Percentiles rank a stretch among this genome's conserved stretches.
Conservation (phyloP, 2,888 invertebrate genomes). For the Thymelicus lineola region DNA sequence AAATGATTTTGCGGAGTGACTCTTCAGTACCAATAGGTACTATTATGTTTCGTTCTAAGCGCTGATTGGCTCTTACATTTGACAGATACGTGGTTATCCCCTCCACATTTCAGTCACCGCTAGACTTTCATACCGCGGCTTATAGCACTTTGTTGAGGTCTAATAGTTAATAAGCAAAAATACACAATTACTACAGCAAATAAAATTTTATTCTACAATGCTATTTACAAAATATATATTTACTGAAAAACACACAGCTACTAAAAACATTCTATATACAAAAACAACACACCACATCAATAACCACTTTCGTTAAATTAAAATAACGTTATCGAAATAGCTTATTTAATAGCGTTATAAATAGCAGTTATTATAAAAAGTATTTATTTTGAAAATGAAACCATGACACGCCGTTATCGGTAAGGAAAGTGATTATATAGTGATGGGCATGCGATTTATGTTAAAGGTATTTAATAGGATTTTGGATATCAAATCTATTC, state of each 20-base stretch:
- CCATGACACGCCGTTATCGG: conserved; percentile 39
- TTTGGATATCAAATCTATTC: too few species aligned
- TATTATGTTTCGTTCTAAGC: too few species aligned
- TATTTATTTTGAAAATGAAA: conserved; percentile 75
- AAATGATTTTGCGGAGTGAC: too few species aligned
- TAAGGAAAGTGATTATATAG: conserved; percentile 71
- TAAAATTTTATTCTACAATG: not conserved
- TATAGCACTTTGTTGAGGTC: too few species aligned
- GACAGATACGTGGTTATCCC: too few species aligned
- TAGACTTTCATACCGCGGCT: too few species aligned
- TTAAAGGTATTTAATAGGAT: not conserved
- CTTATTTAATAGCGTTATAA: conserved; percentile 28
- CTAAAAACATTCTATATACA: conserved; percentile 15
- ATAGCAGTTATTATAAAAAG: conserved; percentile 36
- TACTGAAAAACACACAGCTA: not conserved
- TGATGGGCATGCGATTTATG: conserved; percentile 13
- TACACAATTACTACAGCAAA: too few species aligned
- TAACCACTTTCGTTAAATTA: conserved; percentile 67
- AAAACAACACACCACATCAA: conserved; percentile 40
- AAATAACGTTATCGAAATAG: conserved; percentile 14
- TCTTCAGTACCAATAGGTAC: too few species aligned
- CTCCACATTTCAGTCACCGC: too few species aligned
- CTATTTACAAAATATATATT: not conserved
- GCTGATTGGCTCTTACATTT: too few species aligned
- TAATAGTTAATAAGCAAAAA: too few species aligned